Evolutionary conservation across 2,113 vertebrate genomes (phyloP), one percentile per base, ranked within the genome.

Genomic region (Oceanodroma tethys): DNA sequence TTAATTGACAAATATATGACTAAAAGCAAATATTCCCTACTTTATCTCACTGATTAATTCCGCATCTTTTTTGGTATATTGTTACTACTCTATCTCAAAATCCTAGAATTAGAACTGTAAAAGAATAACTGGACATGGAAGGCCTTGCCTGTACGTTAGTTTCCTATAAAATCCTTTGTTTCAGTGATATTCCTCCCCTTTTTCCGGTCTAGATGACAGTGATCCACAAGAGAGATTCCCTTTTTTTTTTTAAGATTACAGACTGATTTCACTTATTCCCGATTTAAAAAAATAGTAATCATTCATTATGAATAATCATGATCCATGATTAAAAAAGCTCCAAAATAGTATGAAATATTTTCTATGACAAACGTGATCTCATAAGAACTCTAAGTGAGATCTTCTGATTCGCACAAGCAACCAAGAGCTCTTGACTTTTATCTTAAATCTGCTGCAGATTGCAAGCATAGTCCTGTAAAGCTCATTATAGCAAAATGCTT

Each of bases 101-200:
- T 55, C 12, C 13, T 34, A 9, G 5, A 32, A 10, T n/a, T 40
- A 74, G 38, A 73, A 8, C 10, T 22, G 6, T 11, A 26, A 65
- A 34, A 43, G 14, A 58, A 34, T 11, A n/a, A 21, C 22, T 40
- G 15, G 17, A 13, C 36, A 45, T 20, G 6, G 25, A 60, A 36
- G 13, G 17, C 23, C 21, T 4, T 26, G 8, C 10, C 8, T 59
- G 0, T 34, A 21, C 3, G 0, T 56, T 19, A 20, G 5, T 19
- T 50, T 47, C 52, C 21, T 59, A 8, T 29, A 32, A 70, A 83
- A 71, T 36, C 6, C 42, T 32, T 78, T 20, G 1, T 63, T 60
- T 81, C 16, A 42, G 25, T 27, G 27, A 7, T 79, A 62, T 70
- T 75, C 16, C 5, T 68, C 9, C 25, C 5, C 2, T 34, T 80